A percentile compares a stretch with the other conserved stretches of the same genome.
phyloP scores from a whole-genome alignment of 2,888 invertebrate genomes.

The Nesidiocoris tenuis region DNA sequence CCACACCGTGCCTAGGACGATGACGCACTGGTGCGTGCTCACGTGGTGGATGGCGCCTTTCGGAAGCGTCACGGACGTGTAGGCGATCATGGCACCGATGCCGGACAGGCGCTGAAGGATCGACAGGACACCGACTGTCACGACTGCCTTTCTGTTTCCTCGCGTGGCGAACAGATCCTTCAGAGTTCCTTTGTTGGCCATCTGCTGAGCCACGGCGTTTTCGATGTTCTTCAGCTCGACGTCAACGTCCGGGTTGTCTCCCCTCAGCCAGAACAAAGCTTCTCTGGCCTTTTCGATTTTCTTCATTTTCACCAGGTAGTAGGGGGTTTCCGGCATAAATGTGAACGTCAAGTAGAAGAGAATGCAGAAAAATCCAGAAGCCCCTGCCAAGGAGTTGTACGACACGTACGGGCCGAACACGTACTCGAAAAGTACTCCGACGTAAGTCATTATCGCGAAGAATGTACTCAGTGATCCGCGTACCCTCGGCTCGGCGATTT shows the following conservation, averaged over 20 bases:
- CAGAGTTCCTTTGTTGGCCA: conserved; percentile 59
- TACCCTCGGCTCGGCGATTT: conserved; percentile 50
- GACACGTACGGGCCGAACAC: conserved; percentile 51
- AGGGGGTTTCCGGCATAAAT: conserved; percentile 65
- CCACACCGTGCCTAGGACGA: conserved; percentile 62
- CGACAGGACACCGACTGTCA: conserved; percentile 63
- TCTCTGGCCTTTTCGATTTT: conserved; percentile 57
- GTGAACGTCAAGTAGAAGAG: conserved; percentile 58
- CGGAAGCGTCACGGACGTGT: conserved; percentile 64
- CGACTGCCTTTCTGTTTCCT: conserved; percentile 64
- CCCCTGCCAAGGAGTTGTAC: conserved; percentile 55
- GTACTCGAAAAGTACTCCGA: conserved; percentile 50
- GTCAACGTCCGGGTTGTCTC: conserved; percentile 43
- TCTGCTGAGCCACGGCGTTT: conserved; percentile 52
- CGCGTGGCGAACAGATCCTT: conserved; percentile 60
- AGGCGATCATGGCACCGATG: conserved; percentile 64
- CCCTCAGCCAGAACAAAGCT: conserved; percentile 48
- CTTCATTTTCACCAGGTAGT: conserved; percentile 61
- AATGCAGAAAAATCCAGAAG: conserved; percentile 58
- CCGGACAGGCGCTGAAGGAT: conserved; percentile 65
- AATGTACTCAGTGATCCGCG: conserved; percentile 51
- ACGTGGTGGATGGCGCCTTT: conserved; percentile 56
- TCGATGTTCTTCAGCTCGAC: conserved; percentile 52
- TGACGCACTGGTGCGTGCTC: conserved; percentile 60
- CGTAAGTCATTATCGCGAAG: conserved; percentile 50